Conservation (phyloP, 2,888 invertebrate genomes). For the Cantharis nigra region DNA sequence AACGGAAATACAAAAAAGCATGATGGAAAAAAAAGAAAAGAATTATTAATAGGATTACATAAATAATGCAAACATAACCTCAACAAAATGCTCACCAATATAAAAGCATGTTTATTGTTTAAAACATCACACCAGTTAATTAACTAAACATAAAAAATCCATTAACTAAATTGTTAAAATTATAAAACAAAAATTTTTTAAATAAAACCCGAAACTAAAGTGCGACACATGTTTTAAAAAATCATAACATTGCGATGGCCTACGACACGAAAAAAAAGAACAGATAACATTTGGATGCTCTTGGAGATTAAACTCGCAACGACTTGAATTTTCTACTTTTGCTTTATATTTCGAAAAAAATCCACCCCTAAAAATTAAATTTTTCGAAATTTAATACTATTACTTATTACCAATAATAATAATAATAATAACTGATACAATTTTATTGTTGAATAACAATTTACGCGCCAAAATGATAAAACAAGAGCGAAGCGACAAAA, state of each 20-base stretch:
- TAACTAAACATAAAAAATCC: not conserved
- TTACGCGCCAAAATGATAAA: not conserved
- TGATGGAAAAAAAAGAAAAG: constrained; percentile 4
- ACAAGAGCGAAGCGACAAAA: not conserved
- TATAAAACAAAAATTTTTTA: not conserved
- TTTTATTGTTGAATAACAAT: not conserved
- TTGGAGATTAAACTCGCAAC: not conserved
- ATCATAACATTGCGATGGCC: constrained; percentile 10
- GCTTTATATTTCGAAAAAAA: not conserved
- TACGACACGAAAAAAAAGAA: constrained; percentile 12
- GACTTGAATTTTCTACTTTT: not conserved
- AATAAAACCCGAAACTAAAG: not conserved
- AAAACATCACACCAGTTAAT: not conserved
- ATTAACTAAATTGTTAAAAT: not conserved
- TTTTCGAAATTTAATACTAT: not conserved
- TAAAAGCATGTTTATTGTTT: constrained; percentile 2
- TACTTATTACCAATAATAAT: no score
- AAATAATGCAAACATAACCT: constrained; percentile 23
- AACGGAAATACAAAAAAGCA: not conserved
- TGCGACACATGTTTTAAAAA: not conserved
- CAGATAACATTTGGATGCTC: constrained; percentile 6
- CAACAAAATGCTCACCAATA: constrained; percentile 11
- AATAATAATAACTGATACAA: no score
- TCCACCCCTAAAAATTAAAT: not conserved
- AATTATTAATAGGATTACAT: constrained; percentile 10